These are phyloP conservation scores for Eledone cirrhosa DNA, from an alignment of 2,888 invertebrate species.

Conservation along the genomic window DNA sequence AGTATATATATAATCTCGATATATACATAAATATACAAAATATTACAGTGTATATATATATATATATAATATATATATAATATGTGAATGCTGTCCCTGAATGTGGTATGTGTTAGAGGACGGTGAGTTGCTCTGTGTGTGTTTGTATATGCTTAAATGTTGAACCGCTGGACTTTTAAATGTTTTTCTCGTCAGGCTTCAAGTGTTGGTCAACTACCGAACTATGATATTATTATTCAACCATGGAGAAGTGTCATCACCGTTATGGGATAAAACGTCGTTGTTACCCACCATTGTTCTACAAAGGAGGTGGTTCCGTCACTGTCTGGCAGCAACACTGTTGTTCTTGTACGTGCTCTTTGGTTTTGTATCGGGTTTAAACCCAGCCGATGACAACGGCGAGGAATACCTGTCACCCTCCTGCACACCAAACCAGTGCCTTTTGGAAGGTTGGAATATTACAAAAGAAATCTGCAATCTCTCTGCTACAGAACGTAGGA, in stretches of 20 bases:
- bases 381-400: conserved; percentile 1
- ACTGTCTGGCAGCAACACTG: neutral
- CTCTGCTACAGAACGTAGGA: neutral
- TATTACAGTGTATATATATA: no score
- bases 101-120: no score
- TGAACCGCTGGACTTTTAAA: conserved; percentile 1
- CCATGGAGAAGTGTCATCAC: conserved; percentile 24
- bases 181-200: conserved; percentile 5
- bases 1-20: no score
- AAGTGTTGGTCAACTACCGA: conserved; percentile 18
- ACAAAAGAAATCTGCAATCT: conserved; percentile 20
- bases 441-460: conserved; percentile 19
- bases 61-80: no score
- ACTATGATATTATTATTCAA: conserved; percentile 24
- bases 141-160: no score
- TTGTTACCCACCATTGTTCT: neutral
- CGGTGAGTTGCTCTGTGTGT: no score
- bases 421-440: conserved; percentile 20
- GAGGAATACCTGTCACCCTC: conserved; percentile 4
- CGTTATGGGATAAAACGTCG: conserved; percentile 8
- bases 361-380: conserved; percentile 26
- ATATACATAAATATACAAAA: no score
- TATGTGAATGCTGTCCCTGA: no score
- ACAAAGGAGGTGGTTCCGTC: neutral
- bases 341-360: neutral